Evolutionary conservation across 2,888 invertebrate species (phyloP).

Genomic region (Oscheius onirici): DNA sequence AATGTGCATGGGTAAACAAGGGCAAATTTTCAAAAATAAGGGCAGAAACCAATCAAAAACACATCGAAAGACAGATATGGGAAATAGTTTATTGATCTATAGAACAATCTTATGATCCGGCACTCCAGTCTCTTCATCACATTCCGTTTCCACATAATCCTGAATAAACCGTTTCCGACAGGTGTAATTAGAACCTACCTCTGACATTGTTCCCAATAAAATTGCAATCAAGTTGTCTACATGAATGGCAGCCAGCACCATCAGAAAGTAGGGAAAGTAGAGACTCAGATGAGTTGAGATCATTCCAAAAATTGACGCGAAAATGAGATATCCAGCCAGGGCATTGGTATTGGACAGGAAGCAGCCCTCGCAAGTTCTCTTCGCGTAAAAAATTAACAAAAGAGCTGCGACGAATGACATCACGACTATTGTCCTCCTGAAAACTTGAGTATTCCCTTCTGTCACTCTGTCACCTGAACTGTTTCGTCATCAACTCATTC

Average conservation of each 20-base stretch:
- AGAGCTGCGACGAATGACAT: background rate
- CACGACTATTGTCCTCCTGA: background rate
- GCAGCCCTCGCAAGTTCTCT: background rate
- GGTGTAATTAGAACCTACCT: background rate
- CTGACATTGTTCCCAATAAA: background rate
- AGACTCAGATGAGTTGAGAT: background rate
- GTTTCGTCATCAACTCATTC: conserved; percentile 11
- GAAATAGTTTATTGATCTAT: no score
- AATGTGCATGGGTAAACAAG: no score
- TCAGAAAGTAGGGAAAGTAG: background rate
- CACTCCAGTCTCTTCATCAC: background rate
- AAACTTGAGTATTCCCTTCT: background rate
- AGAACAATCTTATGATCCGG: background rate
- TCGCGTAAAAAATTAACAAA: background rate
- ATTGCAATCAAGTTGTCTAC: conserved; percentile 3
- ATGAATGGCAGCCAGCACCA: background rate
- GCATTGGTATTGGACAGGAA: background rate
- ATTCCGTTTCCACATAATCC: background rate
- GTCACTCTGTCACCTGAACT: background rate
- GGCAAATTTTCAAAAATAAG: no score
- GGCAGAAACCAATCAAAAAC: no score
- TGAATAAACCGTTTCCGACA: background rate
- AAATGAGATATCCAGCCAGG: background rate
- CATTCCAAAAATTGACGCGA: conserved; percentile 3
- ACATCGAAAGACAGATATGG: no score